Evolutionary conservation across 2,797 vertebrate species (phyloP), one percentile per base, ranked within the genome.

Genomic region (Thripadectes ignobilis): DNA sequence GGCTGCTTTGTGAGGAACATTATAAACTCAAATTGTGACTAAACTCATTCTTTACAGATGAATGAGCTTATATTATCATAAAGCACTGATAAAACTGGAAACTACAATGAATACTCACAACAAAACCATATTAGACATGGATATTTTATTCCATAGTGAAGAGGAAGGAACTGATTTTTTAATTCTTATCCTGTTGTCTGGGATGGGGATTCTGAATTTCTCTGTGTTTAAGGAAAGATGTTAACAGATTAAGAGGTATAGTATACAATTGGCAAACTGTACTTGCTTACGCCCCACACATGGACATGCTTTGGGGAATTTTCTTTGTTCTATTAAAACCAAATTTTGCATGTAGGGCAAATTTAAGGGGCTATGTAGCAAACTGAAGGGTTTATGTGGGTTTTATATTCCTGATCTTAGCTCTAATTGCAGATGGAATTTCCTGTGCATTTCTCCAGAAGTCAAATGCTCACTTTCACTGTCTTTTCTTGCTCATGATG

Each of bases 401-500:
- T 34, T 80, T 88, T 61, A 4, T 58, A 46, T 34, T 84, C 9
- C n/a, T 0, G 0, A 7, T 88, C 21, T 55, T 48, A 34, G 20
- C 55, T 84, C n/a, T 75, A 39, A 61, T 38, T 81, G 59, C 19
- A 81, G 73, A 34, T 63, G 32, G 65, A 73, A 41, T 92, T 93
- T 92, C 29, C 69, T 38, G 20, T 68, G 41, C 6, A 4, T 79
- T 85, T 89, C 38, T 82, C 41, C 54, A 68, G 26, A 71, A 81
- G 32, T 4, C 0, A 9, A 77, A 69, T 2, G 3, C 30, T 63
- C 1, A 0, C 15, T 77, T 82, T 76, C 0, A 1, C 30, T 69
- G 43, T 72, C 4, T 74, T 43, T 93, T 55, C 69, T 58, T 4
- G 7, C 30, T 83, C 23, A 36, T 34, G 65, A 77, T 48, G 79